Evolutionary conservation across 1,140 invertebrate species (phyloP).

Genomic region (Drosophila orosa): DNA sequence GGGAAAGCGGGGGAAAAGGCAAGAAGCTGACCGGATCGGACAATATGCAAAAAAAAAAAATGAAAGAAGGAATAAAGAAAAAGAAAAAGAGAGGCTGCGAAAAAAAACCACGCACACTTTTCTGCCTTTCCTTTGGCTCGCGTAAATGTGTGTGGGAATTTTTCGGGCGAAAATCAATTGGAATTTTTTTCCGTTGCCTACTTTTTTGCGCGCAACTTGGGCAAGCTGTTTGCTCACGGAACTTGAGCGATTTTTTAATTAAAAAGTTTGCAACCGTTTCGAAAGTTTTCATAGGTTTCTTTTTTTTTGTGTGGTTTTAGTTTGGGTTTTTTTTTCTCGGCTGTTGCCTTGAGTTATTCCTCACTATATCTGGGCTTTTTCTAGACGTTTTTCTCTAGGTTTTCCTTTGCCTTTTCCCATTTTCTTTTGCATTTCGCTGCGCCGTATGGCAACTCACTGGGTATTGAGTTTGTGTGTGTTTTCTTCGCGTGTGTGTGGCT

Average conservation of each 20-base stretch:
- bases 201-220: conserved; percentile 61
- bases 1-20: conserved; percentile 12
- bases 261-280: conserved; percentile 49
- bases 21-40: conserved; percentile 46
- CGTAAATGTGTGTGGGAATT: conserved; percentile 32
- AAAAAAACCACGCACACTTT: conserved; percentile 55
- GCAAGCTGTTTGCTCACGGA: conserved; percentile 33
- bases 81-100: conserved; percentile 31
- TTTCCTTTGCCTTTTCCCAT: conserved; percentile 35
- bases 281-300: conserved; percentile 20
- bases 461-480: conserved; percentile 17
- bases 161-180: conserved; percentile 71
- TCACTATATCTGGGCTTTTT: conserved; percentile 23
- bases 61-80: conserved; percentile 8
- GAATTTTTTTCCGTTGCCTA: conserved; percentile 30
- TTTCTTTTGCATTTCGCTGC: conserved; percentile 54
- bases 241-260: conserved; percentile 26
- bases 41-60: conserved; percentile 51
- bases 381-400: conserved; percentile 28
- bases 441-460: conserved; percentile 69
- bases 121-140: conserved; percentile 8
- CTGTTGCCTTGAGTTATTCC: conserved; percentile 2
- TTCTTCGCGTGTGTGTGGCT: conserved; percentile 32
- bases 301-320: conserved; percentile 13
- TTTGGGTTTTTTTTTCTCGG: conserved; percentile 7